Conservation (phyloP, 2,888 invertebrate species). For the Xanthostigma xanthostigma region DNA sequence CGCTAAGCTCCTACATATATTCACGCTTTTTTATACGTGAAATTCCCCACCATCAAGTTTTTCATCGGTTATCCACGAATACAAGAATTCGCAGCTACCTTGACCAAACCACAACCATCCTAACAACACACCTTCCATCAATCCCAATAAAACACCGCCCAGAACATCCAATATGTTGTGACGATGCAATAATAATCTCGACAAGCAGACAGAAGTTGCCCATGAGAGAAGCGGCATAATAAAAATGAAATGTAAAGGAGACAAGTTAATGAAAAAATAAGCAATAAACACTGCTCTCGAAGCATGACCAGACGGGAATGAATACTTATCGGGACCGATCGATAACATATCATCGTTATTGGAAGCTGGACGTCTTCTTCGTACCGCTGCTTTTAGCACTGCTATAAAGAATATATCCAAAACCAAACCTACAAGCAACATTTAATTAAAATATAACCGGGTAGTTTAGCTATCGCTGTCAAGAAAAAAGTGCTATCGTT, state of each 20-base stretch:
- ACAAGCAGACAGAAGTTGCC: slow-evolving; percentile 57
- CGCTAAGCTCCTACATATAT: too few relatives aligned
- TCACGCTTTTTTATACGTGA: slow-evolving; percentile 35
- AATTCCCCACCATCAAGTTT: slow-evolving; percentile 52
- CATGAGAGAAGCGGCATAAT: slow-evolving; percentile 55
- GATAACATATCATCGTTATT: slow-evolving; percentile 47
- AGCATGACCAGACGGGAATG: slow-evolving; percentile 91
- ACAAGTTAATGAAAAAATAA: slow-evolving; percentile 51
- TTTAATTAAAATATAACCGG: slow-evolving; percentile 9
- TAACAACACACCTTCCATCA: slow-evolving; percentile 50
- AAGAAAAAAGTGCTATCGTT: too few relatives aligned
- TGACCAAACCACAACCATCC: slow-evolving; percentile 54
- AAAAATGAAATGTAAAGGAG: slow-evolving; percentile 43
- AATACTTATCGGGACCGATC: slow-evolving; percentile 75
- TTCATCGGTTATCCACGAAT: slow-evolving; percentile 49
- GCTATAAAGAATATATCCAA: slow-evolving; percentile 68
- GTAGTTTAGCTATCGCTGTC: neutral
- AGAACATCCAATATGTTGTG: slow-evolving; percentile 79
- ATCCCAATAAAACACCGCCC: slow-evolving; percentile 59
- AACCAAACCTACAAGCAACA: slow-evolving; percentile 50
- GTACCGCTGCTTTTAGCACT: slow-evolving; percentile 57
- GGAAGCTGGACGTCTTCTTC: slow-evolving; percentile 59
- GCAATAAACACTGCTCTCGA: slow-evolving; percentile 67
- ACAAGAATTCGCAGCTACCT: slow-evolving; percentile 39
- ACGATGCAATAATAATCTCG: slow-evolving; percentile 67